Evolutionary conservation across 2,797 vertebrate genomes (phyloP).

Genomic region (Peromyscus aztecus): DNA sequence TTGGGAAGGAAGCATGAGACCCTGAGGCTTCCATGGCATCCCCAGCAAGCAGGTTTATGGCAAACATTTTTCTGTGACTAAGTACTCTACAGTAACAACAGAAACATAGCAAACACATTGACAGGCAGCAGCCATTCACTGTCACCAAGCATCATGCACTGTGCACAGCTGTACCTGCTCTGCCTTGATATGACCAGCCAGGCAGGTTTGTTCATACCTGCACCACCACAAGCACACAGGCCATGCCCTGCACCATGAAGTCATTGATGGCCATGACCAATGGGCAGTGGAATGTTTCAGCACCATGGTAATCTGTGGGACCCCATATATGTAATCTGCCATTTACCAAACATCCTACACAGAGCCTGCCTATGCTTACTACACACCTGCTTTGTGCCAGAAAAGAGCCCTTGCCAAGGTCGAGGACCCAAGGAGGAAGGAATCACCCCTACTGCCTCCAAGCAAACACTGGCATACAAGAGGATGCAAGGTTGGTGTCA

Average conservation of each 20-base stretch:
- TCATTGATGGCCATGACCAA: not conserved
- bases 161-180: too few relatives aligned
- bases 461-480: not conserved
- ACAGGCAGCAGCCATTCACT: not conserved
- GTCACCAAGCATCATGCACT: not conserved
- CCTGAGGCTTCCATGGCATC: not conserved
- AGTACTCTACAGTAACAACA: not conserved
- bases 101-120: not conserved
- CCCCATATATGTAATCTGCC: not conserved
- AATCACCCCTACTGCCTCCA: not conserved
- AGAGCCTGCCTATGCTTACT: not conserved
- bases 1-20: not conserved
- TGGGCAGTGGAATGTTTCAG: not conserved
- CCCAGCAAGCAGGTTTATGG: too few relatives aligned
- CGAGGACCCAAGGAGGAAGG: not conserved
- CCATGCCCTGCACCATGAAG: not conserved
- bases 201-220: not conserved
- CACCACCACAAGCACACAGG: too few relatives aligned
- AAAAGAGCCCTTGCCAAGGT: not conserved
- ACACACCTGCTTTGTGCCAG: not conserved
- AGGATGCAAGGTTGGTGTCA: too few relatives aligned
- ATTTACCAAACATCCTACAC: not conserved
- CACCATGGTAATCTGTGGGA: not conserved
- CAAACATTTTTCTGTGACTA: not conserved
- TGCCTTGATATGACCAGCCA: not conserved